Conservation (phyloP, 2,888 invertebrate genomes). For the Athalia rosae region DNA sequence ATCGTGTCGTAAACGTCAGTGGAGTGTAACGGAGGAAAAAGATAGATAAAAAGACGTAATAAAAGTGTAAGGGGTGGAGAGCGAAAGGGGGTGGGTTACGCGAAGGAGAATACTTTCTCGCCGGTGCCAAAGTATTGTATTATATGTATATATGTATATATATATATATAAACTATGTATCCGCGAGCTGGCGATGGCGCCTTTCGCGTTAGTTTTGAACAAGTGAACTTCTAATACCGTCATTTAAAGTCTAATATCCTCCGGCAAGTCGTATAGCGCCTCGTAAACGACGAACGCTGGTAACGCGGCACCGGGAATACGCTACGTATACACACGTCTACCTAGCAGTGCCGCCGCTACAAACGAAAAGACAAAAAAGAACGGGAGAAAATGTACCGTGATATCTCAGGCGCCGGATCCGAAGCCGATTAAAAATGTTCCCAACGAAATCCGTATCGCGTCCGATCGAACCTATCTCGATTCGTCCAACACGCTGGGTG, state of each 20-base stretch:
- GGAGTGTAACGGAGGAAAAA: background rate
- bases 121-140: background rate
- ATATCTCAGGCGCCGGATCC: no score
- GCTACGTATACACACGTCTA: background rate
- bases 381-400: background rate
- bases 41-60: background rate
- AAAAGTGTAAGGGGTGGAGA: background rate
- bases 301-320: conserved; percentile 12
- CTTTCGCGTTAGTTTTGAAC: conserved; percentile 39
- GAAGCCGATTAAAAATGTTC: no score
- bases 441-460: no score
- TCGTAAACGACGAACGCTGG: conserved; percentile 51
- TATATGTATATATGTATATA: no score
- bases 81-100: conserved; percentile 5
- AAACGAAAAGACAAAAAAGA: background rate
- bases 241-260: conserved; percentile 60
- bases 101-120: conserved; percentile 48
- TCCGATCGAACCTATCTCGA: no score
- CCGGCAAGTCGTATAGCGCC: conserved; percentile 52
- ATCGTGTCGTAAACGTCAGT: background rate
- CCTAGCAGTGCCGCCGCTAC: no score
- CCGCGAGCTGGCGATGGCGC: background rate
- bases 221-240: conserved; percentile 58
- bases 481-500: no score
- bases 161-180: conserved; percentile 39